Evolutionary conservation across 2,797 vertebrate species (phyloP).

Genomic region (Anniella stebbinsi): DNA sequence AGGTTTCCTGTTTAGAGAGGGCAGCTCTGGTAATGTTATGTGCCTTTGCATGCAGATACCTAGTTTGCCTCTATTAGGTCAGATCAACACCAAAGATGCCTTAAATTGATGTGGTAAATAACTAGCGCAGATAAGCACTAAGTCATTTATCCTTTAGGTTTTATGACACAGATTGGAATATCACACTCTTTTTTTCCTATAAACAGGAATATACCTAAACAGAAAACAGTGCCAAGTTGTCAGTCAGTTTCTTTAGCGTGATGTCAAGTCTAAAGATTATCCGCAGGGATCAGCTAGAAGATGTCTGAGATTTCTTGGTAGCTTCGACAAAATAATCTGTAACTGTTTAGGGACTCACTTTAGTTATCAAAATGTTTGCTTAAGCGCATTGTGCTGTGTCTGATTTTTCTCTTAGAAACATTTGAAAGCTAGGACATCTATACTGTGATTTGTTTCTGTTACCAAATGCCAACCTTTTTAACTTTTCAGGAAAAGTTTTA

Average conservation of each 20-base stretch:
- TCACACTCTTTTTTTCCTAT: not conserved
- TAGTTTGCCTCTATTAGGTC: constrained; percentile 2
- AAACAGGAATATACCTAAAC: constrained; percentile 2
- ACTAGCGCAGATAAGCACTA: constrained; percentile 1
- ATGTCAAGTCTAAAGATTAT: not conserved
- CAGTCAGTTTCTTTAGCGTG: not conserved
- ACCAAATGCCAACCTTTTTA: not conserved
- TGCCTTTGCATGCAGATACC: constrained; percentile 1
- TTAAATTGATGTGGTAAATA: constrained; percentile 14
- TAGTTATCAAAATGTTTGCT: constrained; percentile 2
- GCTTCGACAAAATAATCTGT: not conserved
- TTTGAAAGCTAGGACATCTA: not conserved
- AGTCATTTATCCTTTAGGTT: not conserved
- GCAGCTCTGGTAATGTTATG: not conserved
- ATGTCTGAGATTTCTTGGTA: not conserved
- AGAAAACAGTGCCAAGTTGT: not conserved
- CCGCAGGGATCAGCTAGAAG: not conserved
- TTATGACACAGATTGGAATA: not conserved
- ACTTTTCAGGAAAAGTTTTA: not conserved
- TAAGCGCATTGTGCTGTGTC: not conserved
- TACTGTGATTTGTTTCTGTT: not conserved
- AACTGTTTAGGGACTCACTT: not conserved
- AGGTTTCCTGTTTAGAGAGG: not conserved
- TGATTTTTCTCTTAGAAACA: not conserved
- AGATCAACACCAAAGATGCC: constrained; percentile 1